These are phyloP conservation scores for Chrysolina oricalcia DNA, from an alignment of 2,888 invertebrate genomes.

Conservation along the genomic window DNA sequence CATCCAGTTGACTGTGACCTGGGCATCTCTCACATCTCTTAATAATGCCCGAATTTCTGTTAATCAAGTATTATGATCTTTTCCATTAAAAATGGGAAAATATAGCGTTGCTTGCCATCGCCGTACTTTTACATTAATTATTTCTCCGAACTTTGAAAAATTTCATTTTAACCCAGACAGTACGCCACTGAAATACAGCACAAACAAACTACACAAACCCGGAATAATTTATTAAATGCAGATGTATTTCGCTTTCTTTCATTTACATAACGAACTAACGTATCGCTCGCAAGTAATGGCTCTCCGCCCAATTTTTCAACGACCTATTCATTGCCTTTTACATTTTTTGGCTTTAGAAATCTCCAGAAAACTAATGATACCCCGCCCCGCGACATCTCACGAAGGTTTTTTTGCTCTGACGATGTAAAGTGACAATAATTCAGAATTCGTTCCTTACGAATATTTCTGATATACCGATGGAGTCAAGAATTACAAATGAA, in stretches of 20 bases:
- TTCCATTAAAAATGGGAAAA: too few relatives aligned
- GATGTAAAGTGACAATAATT: too few relatives aligned
- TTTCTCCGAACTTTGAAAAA: too few relatives aligned
- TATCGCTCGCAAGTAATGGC: constrained; percentile 26
- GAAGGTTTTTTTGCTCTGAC: not conserved
- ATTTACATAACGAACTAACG: constrained; percentile 32
- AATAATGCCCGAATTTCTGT: too few relatives aligned
- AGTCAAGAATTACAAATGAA: too few relatives aligned
- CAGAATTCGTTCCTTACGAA: too few relatives aligned
- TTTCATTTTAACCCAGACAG: not conserved
- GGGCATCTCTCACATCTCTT: too few relatives aligned
- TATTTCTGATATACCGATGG: too few relatives aligned
- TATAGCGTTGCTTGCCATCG: too few relatives aligned
- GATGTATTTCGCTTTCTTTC: constrained; percentile 34
- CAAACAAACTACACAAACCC: constrained; percentile 35
- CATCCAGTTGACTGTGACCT: too few relatives aligned
- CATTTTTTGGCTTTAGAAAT: constrained; percentile 14
- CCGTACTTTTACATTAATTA: too few relatives aligned
- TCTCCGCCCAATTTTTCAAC: constrained; percentile 15
- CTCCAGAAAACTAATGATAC: constrained; percentile 2
- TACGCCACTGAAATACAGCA: not conserved
- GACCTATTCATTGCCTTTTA: constrained; percentile 16
- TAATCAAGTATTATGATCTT: too few relatives aligned
- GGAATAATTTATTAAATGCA: constrained; percentile 36
- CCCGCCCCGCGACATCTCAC: not conserved